phyloP scores from a whole-genome alignment of 2,113 vertebrate genomes.

The Psittacus erithacus region DNA sequence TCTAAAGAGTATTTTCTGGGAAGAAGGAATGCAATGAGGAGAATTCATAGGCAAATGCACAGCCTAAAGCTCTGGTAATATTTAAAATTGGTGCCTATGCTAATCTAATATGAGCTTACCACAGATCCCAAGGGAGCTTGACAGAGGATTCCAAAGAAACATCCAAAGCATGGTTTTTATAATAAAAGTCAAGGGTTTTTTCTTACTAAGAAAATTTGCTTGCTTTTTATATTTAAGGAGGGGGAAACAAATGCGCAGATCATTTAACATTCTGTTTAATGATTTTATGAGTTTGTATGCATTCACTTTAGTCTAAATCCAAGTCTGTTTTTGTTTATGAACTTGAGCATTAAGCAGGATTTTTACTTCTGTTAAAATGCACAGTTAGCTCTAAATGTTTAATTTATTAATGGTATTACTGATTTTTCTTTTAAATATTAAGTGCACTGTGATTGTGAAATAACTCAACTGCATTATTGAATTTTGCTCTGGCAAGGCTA shows the following conservation, averaged over 20 bases:
- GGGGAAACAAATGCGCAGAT: not conserved
- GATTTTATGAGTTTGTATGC: not conserved
- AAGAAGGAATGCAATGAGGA: constrained; percentile 15
- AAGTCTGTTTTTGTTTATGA: not conserved
- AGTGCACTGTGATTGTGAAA: not conserved
- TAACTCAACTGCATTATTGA: not conserved
- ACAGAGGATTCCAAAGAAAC: constrained; percentile 36
- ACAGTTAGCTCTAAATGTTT: not conserved
- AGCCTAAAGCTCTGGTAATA: constrained; percentile 44
- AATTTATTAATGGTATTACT: not conserved
- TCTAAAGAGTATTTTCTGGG: constrained; percentile 39
- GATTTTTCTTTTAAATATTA: not conserved
- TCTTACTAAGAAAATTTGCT: not conserved
- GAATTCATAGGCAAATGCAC: constrained; percentile 24
- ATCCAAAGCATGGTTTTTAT: constrained; percentile 6
- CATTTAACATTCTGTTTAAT: not conserved
- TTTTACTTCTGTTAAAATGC: not conserved
- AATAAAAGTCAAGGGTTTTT: constrained; percentile 16
- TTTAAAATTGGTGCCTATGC: constrained; percentile 60
- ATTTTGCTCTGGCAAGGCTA: not conserved
- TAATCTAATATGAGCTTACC: constrained; percentile 56
- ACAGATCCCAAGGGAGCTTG: constrained; percentile 52
- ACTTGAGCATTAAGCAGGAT: not conserved
- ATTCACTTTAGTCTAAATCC: not conserved
- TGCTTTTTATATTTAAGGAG: constrained; percentile 13